Base-by-base conservation (phyloP, 2,113 vertebrate species). In the Antennarius striatus region DNA sequence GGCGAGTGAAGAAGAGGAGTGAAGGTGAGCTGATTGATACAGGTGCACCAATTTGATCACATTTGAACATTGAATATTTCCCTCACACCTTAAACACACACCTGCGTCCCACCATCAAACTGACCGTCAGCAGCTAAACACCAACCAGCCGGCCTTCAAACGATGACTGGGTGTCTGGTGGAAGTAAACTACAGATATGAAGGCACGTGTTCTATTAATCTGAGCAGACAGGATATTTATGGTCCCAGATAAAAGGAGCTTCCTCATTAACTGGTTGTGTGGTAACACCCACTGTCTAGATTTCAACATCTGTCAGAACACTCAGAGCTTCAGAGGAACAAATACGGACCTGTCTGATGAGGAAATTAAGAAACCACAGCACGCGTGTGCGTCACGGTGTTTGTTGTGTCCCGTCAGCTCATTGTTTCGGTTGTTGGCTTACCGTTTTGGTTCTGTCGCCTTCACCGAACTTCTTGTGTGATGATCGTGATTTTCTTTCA, bases 281-380 rank as follows among this genome's bases (percentile, higher is more conserved):
- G 71, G 55, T 30, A 22, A 78, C 80, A 43, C 81, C 70, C 83
- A 77, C 80, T 75, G 70, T 71, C 68, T 86, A 9, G 49, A 29
- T 39, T 56, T 69, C 50, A 56, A 47, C 42, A 42, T 39, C 50
- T 8, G 70, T 61, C 10, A 64, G 28, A 53, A 47, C 15, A 64
- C 55, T 73, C 56, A 6, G 8, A 13, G 46, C n/a, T 48, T 29
- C 60, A 56, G 46, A 49, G 42, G 6, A 55, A 10, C 63, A 59
- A 6, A 65, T 49, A 40, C 13, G 54, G 29, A 65, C n/a, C 13
- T 39, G 46, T 17, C 45, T 9, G 49, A 71, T 59, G 32, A 60
- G 62, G 22, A 43, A 60, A 54, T 58, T 0, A 60, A 39, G 10
- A 62, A 17, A 14, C 9, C 2, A 7, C 32, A 36, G 32, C 32